Evolutionary conservation across 1,140 invertebrate genomes (phyloP).

Genomic region (Heliconius nattereri): DNA sequence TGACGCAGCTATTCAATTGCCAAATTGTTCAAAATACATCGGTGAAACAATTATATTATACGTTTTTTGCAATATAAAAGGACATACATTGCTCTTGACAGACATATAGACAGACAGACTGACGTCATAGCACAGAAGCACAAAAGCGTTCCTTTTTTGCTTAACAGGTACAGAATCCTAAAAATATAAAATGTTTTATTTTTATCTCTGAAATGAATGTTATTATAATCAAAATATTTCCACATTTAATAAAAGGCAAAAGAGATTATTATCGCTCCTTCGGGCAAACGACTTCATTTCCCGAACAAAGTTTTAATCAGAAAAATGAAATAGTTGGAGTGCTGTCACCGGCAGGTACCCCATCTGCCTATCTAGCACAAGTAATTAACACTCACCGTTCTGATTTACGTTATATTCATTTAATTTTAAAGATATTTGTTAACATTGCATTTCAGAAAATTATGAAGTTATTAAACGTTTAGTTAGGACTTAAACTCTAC

Average conservation of each 20-base stretch:
- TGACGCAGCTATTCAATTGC: constrained; percentile 42
- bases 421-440: neutral
- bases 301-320: constrained; percentile 7
- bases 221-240: constrained; percentile 11
- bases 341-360: constrained; percentile 15
- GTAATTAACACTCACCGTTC: neutral
- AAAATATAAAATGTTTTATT: neutral
- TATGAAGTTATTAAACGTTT: no score
- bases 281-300: constrained; percentile 17
- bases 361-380: neutral
- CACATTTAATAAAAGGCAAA: constrained; percentile 6
- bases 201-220: neutral
- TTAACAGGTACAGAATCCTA: no score
- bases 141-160: no score
- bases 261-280: neutral
- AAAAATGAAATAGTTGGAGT: constrained; percentile 15
- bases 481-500: no score
- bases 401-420: no score
- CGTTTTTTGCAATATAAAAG: no score
- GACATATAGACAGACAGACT: no score
- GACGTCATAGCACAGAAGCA: no score
- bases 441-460: no score
- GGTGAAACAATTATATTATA: neutral
- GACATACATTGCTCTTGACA: no score
- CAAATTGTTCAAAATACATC: constrained; percentile 12